Percentiles rank a stretch among this genome's conserved stretches.
phyloP scores from a whole-genome alignment of 2,888 invertebrate genomes.

The Trachelus iudaicus region DNA sequence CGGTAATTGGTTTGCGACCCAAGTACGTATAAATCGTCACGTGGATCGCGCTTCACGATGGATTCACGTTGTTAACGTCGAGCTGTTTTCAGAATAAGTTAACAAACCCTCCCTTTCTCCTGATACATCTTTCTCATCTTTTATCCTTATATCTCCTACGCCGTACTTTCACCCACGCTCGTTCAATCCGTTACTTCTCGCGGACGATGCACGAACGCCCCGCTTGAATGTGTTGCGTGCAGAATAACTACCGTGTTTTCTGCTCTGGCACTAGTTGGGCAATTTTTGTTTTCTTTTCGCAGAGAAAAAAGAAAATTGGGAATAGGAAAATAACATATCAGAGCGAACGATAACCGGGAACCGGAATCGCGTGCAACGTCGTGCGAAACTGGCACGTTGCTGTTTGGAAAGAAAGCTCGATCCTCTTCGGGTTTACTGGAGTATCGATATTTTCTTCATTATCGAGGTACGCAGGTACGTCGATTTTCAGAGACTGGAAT shows the following conservation, averaged over 20 bases:
- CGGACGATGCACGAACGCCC: background rate
- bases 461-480: background rate
- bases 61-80: background rate
- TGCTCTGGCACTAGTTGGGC: too few species aligned
- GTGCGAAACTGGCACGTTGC: background rate
- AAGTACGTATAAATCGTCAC: background rate
- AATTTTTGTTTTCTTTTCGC: too few species aligned
- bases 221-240: too few species aligned
- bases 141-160: constrained; percentile 26
- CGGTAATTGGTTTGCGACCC: background rate
- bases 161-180: constrained; percentile 16
- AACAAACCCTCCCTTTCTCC: background rate
- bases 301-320: background rate
- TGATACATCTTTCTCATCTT: background rate
- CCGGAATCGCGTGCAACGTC: background rate
- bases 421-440: background rate
- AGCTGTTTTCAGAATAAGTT: background rate
- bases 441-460: background rate
- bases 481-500: background rate
- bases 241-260: too few species aligned
- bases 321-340: background rate
- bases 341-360: background rate
- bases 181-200: background rate
- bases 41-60: background rate
- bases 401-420: background rate